Evolutionary conservation across 2,113 vertebrate genomes (phyloP).

Genomic region (Cyphomyrus discorhynchus): DNA sequence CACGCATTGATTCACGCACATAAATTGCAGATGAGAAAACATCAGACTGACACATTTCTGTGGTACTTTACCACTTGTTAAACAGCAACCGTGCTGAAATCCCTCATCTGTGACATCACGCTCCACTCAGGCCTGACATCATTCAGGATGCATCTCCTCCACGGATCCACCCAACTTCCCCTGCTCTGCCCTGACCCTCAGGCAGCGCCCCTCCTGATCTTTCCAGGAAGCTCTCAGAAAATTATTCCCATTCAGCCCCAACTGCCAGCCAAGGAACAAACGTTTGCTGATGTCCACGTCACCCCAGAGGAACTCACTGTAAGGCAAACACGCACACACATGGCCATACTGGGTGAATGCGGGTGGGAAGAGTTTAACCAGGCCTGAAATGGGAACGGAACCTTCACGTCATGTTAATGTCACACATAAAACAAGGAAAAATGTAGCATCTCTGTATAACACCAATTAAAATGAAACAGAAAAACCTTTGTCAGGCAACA

Average conservation of each 20-base stretch:
- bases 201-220: neutral
- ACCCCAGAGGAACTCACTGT: neutral
- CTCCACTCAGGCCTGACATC: neutral
- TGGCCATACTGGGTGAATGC: neutral
- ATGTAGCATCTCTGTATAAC: neutral
- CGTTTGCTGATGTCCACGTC: neutral
- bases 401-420: neutral
- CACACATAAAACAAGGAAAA: neutral
- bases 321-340: neutral
- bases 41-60: neutral
- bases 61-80: neutral
- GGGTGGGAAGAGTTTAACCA: neutral
- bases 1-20: neutral
- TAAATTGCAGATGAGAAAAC: neutral
- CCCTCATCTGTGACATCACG: neutral
- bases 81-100: neutral
- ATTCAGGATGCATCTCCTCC: neutral
- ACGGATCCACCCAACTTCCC: neutral
- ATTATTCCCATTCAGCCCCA: neutral
- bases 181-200: neutral
- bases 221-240: neutral
- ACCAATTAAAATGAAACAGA: neutral
- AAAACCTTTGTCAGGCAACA: neutral
- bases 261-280: neutral
- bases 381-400: neutral